Percentiles rank a stretch among this genome's conserved stretches.
phyloP scores from a whole-genome alignment of 2,888 invertebrate genomes.

The Tiliacea citrago region DNA sequence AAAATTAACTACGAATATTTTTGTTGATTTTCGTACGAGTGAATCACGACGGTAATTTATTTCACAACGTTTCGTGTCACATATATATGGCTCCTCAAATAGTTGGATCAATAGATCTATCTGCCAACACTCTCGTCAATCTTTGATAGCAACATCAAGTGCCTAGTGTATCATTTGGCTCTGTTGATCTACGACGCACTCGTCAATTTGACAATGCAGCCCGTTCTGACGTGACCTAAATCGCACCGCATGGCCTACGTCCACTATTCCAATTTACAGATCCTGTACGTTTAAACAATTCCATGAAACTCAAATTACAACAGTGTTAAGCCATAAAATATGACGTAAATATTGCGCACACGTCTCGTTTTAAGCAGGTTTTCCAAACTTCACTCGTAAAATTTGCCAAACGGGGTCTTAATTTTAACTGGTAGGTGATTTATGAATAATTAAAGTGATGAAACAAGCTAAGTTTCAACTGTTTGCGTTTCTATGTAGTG shows the following conservation, averaged over 20 bases:
- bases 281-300: conserved; percentile 42
- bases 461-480: conserved; percentile 70
- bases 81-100: conserved; percentile 52
- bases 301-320: conserved; percentile 59
- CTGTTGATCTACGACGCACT: conserved; percentile 55
- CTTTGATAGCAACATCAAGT: conserved; percentile 53
- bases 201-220: conserved; percentile 65
- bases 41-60: conserved; percentile 46
- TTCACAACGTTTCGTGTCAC: conserved; percentile 60
- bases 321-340: conserved; percentile 69
- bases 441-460: conserved; percentile 79
- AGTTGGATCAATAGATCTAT: conserved; percentile 61
- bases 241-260: conserved; percentile 39
- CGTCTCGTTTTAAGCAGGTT: conserved; percentile 68
- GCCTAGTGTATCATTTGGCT: conserved; percentile 51
- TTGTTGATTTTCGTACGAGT: conserved; percentile 32
- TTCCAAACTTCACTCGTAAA: conserved; percentile 76
- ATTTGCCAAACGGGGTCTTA: conserved; percentile 76
- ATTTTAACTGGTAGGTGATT: conserved; percentile 77
- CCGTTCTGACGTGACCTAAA: conserved; percentile 65
- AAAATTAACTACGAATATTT: conserved; percentile 25
- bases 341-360: conserved; percentile 70
- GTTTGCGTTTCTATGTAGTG: conserved; percentile 69
- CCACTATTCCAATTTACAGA: conserved; percentile 49
- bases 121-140: conserved; percentile 66